phyloP scores from a whole-genome alignment of 2,113 vertebrate species.

The Malurus elegans region DNA sequence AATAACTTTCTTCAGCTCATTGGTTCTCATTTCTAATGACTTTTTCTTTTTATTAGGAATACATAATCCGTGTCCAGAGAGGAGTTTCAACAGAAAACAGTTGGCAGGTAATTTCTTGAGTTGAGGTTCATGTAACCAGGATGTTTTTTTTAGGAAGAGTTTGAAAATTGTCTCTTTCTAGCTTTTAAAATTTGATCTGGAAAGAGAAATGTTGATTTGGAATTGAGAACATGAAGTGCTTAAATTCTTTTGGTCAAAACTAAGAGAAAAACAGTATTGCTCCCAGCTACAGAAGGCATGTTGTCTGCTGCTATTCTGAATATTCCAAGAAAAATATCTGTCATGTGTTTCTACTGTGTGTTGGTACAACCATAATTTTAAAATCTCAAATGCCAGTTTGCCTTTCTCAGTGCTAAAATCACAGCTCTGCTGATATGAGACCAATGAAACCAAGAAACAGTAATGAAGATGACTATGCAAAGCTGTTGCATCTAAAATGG shows the following conservation, averaged over 20 bases:
- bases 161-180: not conserved
- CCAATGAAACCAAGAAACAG: not conserved
- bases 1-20: not conserved
- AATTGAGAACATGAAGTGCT: not conserved
- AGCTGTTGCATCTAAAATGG: not conserved
- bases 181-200: not conserved
- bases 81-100: constrained; percentile 91
- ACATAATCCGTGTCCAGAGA: constrained; percentile 95
- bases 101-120: constrained; percentile 88
- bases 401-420: not conserved
- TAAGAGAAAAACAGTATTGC: not conserved
- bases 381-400: not conserved
- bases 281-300: not conserved
- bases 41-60: constrained; percentile 81
- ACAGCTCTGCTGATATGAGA: not conserved
- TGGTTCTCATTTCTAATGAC: not conserved
- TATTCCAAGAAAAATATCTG: not conserved
- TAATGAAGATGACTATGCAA: not conserved
- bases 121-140: not conserved
- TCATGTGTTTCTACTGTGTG: not conserved
- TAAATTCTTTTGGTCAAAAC: constrained; percentile 30
- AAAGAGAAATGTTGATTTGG: not conserved
- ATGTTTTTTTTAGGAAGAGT: not conserved
- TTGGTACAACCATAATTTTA: not conserved
- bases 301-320: not conserved